A percentile compares a stretch with the other conserved stretches of the same genome.
Evolutionary conservation across 2,888 invertebrate species (phyloP).

Genomic region (Scrobipalpa atriplicella): DNA sequence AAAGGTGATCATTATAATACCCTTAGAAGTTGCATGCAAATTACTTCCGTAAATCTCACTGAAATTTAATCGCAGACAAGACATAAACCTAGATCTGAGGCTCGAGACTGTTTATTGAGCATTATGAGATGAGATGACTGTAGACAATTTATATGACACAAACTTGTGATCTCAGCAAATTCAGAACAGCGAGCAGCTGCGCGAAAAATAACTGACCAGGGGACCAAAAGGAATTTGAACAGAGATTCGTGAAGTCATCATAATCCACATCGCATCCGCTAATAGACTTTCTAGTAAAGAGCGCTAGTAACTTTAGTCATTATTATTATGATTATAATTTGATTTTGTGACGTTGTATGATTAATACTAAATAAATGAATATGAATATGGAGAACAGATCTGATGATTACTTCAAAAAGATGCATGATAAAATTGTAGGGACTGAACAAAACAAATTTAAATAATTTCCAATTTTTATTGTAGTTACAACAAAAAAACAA

Average conservation of each 20-base stretch:
- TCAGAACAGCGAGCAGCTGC: slow-evolving; percentile 63
- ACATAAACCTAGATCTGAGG: slow-evolving; percentile 20
- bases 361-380: no score
- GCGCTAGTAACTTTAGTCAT: no score
- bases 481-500: not conserved
- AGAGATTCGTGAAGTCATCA: no score
- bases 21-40: not conserved
- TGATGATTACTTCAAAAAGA: no score
- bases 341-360: no score
- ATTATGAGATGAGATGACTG: slow-evolving; percentile 15
- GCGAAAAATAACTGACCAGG: slow-evolving; percentile 63
- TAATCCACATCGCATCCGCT: no score
- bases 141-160: not conserved
- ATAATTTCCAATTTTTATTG: not conserved
- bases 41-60: slow-evolving; percentile 10
- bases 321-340: no score
- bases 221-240: slow-evolving; percentile 40
- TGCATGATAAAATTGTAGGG: no score
- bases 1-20: no score
- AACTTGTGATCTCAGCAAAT: slow-evolving; percentile 37
- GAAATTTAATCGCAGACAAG: slow-evolving; percentile 22
- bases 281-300: no score
- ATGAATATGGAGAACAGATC: no score
- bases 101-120: slow-evolving; percentile 35
- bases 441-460: not conserved